Conservation (phyloP, 2,113 vertebrate genomes). For the Aythya baeri region DNA sequence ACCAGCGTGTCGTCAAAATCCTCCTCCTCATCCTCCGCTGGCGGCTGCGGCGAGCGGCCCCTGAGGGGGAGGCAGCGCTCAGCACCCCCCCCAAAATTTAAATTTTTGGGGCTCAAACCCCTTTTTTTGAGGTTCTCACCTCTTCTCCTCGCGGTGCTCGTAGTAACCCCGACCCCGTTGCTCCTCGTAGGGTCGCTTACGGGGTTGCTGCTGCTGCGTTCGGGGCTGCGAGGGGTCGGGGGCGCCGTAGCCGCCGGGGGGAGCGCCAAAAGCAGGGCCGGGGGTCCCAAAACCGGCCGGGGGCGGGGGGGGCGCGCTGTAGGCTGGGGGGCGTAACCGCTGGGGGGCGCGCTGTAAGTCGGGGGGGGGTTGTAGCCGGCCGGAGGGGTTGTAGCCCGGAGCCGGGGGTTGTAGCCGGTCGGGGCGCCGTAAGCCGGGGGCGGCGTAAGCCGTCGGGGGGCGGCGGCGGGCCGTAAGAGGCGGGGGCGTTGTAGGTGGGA, state of each 20-base stretch:
- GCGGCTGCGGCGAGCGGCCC: constrained; percentile 87
- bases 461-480: too few species aligned
- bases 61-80: constrained; percentile 59
- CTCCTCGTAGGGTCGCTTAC: constrained; percentile 86
- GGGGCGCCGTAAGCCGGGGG: neutral
- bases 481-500: neutral
- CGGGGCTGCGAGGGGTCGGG: constrained; percentile 48
- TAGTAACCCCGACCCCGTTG: constrained; percentile 82
- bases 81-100: too few species aligned
- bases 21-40: constrained; percentile 90
- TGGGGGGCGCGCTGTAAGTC: neutral
- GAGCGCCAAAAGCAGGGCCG: neutral
- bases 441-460: neutral
- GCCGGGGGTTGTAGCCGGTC: constrained; percentile 3
- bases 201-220: constrained; percentile 57
- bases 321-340: neutral
- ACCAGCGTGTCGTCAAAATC: constrained; percentile 87
- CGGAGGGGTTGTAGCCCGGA: too few species aligned
- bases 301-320: neutral
- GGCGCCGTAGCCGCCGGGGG: constrained; percentile 10
- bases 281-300: neutral
- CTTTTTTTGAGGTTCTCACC: constrained; percentile 52
- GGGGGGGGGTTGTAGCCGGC: neutral
- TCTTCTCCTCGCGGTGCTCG: constrained; percentile 87
- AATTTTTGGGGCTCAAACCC: too few species aligned